phyloP scores from a whole-genome alignment of 2,113 vertebrate genomes.

The Hymenochirus boettgeri region DNA sequence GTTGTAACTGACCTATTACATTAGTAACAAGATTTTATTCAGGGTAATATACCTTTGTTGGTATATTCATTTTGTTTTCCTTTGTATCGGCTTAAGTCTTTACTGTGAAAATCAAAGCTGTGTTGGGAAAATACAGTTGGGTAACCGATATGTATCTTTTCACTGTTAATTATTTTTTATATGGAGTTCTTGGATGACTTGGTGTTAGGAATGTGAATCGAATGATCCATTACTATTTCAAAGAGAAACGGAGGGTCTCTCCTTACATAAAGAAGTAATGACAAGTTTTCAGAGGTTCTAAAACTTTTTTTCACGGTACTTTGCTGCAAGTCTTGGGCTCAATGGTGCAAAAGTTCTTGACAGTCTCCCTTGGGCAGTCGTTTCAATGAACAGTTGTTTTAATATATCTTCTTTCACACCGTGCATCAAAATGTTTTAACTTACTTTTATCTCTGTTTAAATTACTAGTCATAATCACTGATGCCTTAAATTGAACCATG shows the following conservation, averaged over 20 bases:
- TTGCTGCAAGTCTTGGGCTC: conserved; percentile 44
- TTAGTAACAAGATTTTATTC: too few relatives aligned
- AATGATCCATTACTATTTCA: conserved; percentile 41
- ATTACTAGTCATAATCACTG: conserved; percentile 56
- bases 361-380: conserved; percentile 50
- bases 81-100: too few relatives aligned
- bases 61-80: too few relatives aligned
- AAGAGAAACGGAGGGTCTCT: conserved; percentile 30
- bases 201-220: conserved; percentile 45
- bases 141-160: background rate
- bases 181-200: background rate
- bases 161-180: conserved; percentile 12
- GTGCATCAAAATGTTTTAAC: conserved; percentile 47
- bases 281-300: background rate
- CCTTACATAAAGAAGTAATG: conserved; percentile 27
- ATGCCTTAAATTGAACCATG: conserved; percentile 71
- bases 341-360: conserved; percentile 46
- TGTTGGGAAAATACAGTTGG: too few relatives aligned
- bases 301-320: background rate
- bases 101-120: too few relatives aligned
- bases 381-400: conserved; percentile 38
- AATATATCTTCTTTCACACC: conserved; percentile 41
- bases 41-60: too few relatives aligned
- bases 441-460: conserved; percentile 55
- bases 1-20: too few relatives aligned